Evolutionary conservation across 2,797 vertebrate species (phyloP).

Genomic region (Pangasius djambal): DNA sequence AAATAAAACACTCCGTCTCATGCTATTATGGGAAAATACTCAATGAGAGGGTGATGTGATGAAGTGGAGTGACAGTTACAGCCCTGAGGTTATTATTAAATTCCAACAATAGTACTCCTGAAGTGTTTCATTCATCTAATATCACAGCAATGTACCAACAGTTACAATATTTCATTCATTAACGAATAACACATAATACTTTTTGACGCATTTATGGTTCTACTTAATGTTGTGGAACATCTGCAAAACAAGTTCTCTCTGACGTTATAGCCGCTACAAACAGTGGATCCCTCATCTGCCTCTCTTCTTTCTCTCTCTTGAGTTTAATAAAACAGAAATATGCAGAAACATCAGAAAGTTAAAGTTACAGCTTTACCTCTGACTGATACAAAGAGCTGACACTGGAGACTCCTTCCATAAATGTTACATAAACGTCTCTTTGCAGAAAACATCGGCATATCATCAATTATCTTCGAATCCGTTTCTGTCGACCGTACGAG

Average conservation of each 20-base stretch:
- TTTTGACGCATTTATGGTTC: neutral
- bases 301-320: no score
- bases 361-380: no score
- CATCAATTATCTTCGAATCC: no score
- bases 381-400: no score
- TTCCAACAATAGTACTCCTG: neutral
- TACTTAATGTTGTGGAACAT: neutral
- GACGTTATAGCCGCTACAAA: neutral
- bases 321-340: neutral
- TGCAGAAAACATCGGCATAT: no score
- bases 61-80: neutral
- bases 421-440: no score
- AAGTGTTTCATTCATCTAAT: neutral
- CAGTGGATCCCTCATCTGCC: no score
- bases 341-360: no score
- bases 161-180: neutral
- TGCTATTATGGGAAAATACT: neutral
- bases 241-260: neutral
- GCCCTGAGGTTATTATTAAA: neutral
- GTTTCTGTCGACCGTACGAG: no score
- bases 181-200: neutral
- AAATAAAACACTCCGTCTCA: neutral
- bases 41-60: neutral
- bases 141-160: neutral
- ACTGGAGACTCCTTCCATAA: no score